Evolutionary conservation across 1,140 invertebrate species (phyloP), one percentile per base, ranked within the genome.

Genomic region (Aphidius ervi): DNA sequence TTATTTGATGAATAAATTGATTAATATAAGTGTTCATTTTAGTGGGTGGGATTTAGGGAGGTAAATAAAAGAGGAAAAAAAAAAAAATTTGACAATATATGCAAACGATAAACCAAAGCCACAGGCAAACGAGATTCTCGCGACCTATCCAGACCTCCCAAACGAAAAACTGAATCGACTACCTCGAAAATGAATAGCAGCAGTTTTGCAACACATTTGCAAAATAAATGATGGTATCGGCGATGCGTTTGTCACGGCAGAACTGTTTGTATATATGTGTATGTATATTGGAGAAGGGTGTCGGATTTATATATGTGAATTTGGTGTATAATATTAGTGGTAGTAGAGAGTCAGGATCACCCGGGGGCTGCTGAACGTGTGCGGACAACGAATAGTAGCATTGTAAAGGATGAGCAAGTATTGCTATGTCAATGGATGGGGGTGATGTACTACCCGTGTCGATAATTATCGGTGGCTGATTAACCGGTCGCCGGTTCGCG

Each of bases 401-500:
- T 39, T 23, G 49, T 23, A 40, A 9, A 4, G 52, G 7, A 39
- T 8, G 40, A 40, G 5, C 16, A 16, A 16, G 16, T 16, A 16
- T 16, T 16, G n/a, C 23, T 23, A 23, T 23, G 65, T 60, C 63
- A 59, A 61, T 61, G 62, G 70, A 68, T 69, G 69, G 71, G 68
- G 70, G 72, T 78, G 78, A 80, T 78, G 74, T 78, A 80, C 74
- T 75, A 73, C 70, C 72, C 72, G 72, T 75, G 75, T 78, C 77
- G 78, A 79, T 79, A 80, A 80, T 80, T 80, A 80, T 79, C 77
- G 76, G 75, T 75, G 78, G 76, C 77, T 79, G 78, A 79, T 80
- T 79, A 80, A 79, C 77, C 76, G 76, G 75, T 71, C 71, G 73
- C 72, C 69, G 76, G 73, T 79, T 80, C 77, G 77, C 78, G 77